A percentile compares a stretch with the other conserved stretches of the same genome.
Conservation (phyloP, 2,797 vertebrate species). For the Tarsius wallacei region DNA sequence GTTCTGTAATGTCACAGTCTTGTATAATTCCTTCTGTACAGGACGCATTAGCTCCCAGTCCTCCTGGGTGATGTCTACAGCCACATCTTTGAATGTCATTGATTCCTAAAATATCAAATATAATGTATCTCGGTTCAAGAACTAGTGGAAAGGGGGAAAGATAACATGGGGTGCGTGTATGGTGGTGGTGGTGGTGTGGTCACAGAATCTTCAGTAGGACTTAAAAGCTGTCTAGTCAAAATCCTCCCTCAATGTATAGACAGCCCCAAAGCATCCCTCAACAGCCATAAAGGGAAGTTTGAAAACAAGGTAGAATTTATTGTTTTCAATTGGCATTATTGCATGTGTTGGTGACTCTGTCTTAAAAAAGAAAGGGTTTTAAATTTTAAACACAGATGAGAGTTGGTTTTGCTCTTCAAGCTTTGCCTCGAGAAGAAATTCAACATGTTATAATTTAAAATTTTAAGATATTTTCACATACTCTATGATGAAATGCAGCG, state of each 20-base stretch:
- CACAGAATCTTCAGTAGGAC: background rate
- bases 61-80: constrained; percentile 86
- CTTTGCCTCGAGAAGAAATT: background rate
- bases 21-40: constrained; percentile 84
- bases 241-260: background rate
- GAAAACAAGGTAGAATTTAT: constrained; percentile 31
- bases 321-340: background rate
- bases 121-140: constrained; percentile 22
- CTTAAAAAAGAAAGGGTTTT: constrained; percentile 31
- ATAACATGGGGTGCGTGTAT: background rate
- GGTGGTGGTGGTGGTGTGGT: too few species aligned
- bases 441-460: background rate
- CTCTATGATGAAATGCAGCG: background rate
- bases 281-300: background rate
- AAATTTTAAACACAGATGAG: background rate
- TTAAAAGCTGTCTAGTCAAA: background rate
- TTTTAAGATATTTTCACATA: background rate
- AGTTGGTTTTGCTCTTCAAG: constrained; percentile 30
- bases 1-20: constrained; percentile 82
- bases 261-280: background rate
- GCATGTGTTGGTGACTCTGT: background rate
- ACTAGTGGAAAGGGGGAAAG: background rate
- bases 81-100: constrained; percentile 84
- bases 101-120: constrained; percentile 82
- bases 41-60: constrained; percentile 87